Evolutionary conservation across 2,797 vertebrate species (phyloP).

Genomic region (Macropus fuliginosus): DNA sequence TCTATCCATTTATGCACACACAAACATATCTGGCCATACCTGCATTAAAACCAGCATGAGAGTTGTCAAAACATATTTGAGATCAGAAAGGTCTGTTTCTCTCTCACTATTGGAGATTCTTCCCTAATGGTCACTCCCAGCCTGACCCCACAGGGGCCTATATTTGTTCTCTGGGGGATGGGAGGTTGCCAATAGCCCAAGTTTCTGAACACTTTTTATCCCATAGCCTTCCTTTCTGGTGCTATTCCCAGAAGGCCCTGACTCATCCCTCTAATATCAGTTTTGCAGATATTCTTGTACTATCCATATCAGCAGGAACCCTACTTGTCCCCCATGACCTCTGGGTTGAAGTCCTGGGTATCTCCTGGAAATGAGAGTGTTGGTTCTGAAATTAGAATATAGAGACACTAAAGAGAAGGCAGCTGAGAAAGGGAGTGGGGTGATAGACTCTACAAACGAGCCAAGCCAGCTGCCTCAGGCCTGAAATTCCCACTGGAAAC

Average conservation of each 20-base stretch:
- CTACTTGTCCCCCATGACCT: neutral
- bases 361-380: neutral
- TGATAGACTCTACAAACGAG: neutral
- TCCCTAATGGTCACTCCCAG: accelerated
- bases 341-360: neutral
- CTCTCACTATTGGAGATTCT: neutral
- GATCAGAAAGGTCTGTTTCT: neutral
- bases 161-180: neutral
- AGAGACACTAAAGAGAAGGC: neutral
- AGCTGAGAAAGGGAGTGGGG: neutral
- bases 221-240: neutral
- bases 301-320: neutral
- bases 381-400: neutral
- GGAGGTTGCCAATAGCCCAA: neutral
- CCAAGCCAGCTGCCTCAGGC: neutral
- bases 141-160: accelerated
- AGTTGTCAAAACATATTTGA: neutral
- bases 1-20: neutral
- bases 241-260: neutral
- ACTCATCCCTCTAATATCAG: neutral
- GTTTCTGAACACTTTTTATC: neutral
- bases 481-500: neutral
- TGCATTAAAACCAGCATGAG: neutral
- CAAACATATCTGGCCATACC: neutral
- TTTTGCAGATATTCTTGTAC: neutral